phyloP scores from a whole-genome alignment of 2,888 invertebrate species.

The Agonopterix subpropinquella region DNA sequence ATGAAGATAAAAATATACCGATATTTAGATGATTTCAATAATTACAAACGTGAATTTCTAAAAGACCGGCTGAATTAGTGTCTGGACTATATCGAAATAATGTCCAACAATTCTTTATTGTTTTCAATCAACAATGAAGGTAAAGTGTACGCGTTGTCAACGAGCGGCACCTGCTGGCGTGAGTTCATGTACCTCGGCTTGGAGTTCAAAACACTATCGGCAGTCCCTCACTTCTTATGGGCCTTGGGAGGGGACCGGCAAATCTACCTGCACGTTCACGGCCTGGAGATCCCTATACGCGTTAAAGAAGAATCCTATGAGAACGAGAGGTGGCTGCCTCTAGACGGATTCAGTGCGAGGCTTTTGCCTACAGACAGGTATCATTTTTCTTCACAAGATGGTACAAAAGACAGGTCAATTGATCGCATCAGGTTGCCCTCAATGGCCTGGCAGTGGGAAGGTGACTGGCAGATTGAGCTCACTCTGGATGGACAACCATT shows the following conservation, averaged over 20 bases:
- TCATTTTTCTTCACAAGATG: constrained; percentile 90
- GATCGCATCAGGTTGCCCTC: constrained; percentile 91
- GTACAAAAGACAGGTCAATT: constrained; percentile 84
- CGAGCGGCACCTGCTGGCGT: constrained; percentile 88
- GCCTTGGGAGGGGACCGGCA: constrained; percentile 95
- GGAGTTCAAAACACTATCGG: constrained; percentile 92
- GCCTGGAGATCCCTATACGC: constrained; percentile 91
- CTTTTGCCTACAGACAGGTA: constrained; percentile 92
- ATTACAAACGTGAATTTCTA: neutral
- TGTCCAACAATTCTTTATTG: constrained; percentile 73
- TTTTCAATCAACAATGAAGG: constrained; percentile 93
- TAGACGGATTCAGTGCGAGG: constrained; percentile 89
- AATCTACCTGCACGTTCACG: constrained; percentile 93
- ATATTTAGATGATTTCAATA: neutral
- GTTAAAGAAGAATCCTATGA: constrained; percentile 94
- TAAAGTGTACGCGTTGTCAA: constrained; percentile 88
- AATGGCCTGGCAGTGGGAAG: constrained; percentile 98
- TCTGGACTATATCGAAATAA: neutral
- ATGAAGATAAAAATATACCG: too few relatives aligned
- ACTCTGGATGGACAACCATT: constrained; percentile 90
- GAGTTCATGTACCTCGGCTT: constrained; percentile 90
- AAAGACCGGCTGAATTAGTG: too few relatives aligned
- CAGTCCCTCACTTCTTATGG: constrained; percentile 91
- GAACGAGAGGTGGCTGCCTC: constrained; percentile 95
- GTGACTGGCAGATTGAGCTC: constrained; percentile 92